phyloP scores from a whole-genome alignment of 2,113 vertebrate genomes.

The Salvelinus alpinus region DNA sequence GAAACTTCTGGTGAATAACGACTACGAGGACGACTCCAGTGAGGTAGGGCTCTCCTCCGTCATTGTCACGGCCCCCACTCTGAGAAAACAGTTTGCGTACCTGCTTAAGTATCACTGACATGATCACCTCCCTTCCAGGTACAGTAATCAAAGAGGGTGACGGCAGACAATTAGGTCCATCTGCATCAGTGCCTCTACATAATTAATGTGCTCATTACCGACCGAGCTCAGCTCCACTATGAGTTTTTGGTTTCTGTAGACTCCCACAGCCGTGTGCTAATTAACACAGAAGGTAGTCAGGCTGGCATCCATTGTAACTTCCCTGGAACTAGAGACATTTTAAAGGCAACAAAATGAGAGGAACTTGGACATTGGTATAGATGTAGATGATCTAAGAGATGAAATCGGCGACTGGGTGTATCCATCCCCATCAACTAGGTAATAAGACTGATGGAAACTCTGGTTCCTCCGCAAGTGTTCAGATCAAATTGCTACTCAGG shows the following conservation, averaged over 20 bases:
- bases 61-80: slow-evolving; percentile 73
- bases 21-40: slow-evolving; percentile 68
- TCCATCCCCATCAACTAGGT: slow-evolving; percentile 16
- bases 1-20: slow-evolving; percentile 76
- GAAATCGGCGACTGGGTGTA: slow-evolving; percentile 17
- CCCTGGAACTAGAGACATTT: not conserved
- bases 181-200: slow-evolving; percentile 75
- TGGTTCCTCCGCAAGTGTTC: slow-evolving; percentile 24
- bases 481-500: slow-evolving; percentile 39
- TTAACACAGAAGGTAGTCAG: not conserved
- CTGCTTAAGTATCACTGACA: slow-evolving; percentile 80
- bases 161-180: slow-evolving; percentile 81
- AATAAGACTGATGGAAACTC: slow-evolving; percentile 12
- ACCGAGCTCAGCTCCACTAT: slow-evolving; percentile 45
- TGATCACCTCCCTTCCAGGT: slow-evolving; percentile 82
- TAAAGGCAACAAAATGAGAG: not conserved
- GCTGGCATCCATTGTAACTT: not conserved
- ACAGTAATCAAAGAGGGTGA: slow-evolving; percentile 79
- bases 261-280: slow-evolving; percentile 19
- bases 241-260: slow-evolving; percentile 37
- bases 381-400: slow-evolving; percentile 7
- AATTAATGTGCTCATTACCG: slow-evolving; percentile 83
- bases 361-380: not conserved
- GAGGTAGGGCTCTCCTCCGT: slow-evolving; percentile 66
- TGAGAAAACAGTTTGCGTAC: slow-evolving; percentile 81